Conservation (phyloP, 1,140 invertebrate species). For the Sinella curviseta region DNA sequence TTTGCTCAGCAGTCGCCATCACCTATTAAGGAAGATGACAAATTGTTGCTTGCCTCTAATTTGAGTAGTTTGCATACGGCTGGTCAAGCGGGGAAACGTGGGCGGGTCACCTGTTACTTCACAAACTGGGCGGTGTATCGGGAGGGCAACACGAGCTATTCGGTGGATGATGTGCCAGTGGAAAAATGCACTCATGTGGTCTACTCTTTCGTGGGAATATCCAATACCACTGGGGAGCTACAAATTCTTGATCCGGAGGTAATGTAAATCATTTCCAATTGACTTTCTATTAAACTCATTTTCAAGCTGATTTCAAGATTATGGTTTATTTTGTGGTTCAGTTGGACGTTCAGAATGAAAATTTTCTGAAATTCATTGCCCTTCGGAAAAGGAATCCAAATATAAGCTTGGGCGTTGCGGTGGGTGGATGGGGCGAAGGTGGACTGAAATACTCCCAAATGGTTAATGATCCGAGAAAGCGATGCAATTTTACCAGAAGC, state of each 20-base stretch:
- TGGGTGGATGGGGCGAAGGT: conserved; percentile 76
- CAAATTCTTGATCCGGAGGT: conserved; percentile 51
- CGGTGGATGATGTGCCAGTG: conserved; percentile 54
- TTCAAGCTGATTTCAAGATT: no score
- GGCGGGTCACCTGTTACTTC: conserved; percentile 38
- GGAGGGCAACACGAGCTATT: conserved; percentile 51
- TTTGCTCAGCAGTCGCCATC: no score
- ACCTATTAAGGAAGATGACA: no score
- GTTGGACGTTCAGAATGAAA: conserved; percentile 49
- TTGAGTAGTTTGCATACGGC: no score
- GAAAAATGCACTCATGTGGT: conserved; percentile 55
- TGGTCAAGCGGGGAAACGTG: neutral
- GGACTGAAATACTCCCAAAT: conserved; percentile 80
- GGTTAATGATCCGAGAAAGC: conserved; percentile 66
- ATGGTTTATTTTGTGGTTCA: no score
- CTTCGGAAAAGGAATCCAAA: conserved; percentile 52
- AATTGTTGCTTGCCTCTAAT: no score
- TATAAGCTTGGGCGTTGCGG: conserved; percentile 52
- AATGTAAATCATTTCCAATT: no score
- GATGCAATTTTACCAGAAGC: conserved; percentile 72
- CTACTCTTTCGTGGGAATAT: conserved; percentile 55
- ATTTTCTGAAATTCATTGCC: conserved; percentile 52
- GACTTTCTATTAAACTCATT: no score
- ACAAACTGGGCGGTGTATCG: conserved; percentile 53
- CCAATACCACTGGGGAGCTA: conserved; percentile 50